Evolutionary conservation across 2,888 invertebrate genomes (phyloP).

Genomic region (Leptinotarsa peninsularis): DNA sequence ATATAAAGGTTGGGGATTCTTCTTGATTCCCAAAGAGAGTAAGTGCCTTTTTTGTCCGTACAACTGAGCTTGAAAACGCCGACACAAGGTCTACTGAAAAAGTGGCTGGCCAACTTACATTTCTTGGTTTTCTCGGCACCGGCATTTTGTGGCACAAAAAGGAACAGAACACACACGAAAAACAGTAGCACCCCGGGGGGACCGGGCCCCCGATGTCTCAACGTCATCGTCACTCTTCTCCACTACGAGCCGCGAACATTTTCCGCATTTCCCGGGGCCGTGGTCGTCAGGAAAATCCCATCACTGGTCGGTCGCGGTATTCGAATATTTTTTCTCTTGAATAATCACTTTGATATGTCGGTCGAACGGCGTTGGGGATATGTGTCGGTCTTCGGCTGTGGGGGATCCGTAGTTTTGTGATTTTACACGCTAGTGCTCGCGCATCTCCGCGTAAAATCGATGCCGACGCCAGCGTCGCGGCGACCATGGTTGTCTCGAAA

Average conservation of each 20-base stretch:
- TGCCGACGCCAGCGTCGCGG: slow-evolving; percentile 56
- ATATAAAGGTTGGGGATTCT: not conserved
- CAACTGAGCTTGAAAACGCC: not conserved
- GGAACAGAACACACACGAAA: slow-evolving; percentile 54
- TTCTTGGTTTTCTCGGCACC: slow-evolving; percentile 63
- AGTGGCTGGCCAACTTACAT: slow-evolving; percentile 56
- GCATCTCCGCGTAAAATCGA: slow-evolving; percentile 61
- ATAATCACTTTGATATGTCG: slow-evolving; percentile 40
- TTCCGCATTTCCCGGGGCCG: slow-evolving; percentile 21
- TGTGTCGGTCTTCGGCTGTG: slow-evolving; percentile 55
- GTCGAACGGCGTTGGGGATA: slow-evolving; percentile 47
- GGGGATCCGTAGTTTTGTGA: slow-evolving; percentile 60
- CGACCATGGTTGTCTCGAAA: slow-evolving; percentile 27
- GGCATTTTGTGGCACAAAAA: slow-evolving; percentile 49
- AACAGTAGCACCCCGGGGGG: slow-evolving; percentile 57
- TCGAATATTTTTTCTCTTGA: not conserved
- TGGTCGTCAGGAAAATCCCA: slow-evolving; percentile 29
- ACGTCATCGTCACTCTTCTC: slow-evolving; percentile 50
- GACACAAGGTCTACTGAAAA: not conserved
- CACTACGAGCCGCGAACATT: slow-evolving; percentile 29
- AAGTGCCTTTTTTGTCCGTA: too few species aligned
- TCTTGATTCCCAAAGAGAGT: too few species aligned
- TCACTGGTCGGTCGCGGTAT: not conserved
- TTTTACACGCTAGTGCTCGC: slow-evolving; percentile 60
- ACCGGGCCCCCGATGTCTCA: slow-evolving; percentile 58